Conservation (phyloP, 2,888 invertebrate species). For the Frankliniella fusca region DNA sequence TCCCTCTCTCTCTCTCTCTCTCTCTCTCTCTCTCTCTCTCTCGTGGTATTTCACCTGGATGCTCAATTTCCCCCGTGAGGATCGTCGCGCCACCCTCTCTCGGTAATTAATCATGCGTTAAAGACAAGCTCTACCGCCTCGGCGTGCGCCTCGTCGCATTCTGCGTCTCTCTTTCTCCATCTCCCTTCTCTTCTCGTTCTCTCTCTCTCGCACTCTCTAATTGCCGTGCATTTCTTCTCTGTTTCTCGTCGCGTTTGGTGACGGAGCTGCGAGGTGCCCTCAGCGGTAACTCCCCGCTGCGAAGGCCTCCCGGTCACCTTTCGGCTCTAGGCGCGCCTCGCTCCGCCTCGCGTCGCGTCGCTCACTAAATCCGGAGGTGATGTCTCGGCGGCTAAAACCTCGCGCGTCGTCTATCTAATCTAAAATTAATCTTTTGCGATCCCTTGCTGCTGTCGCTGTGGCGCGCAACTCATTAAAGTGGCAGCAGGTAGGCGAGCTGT, state of each 20-base stretch:
- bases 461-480: constrained; percentile 14
- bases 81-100: neutral
- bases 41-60: constrained; percentile 20
- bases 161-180: neutral
- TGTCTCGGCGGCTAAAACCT: too few species aligned
- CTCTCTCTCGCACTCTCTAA: neutral
- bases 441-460: neutral
- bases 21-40: too few species aligned
- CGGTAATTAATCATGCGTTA: constrained; percentile 13
- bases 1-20: too few species aligned
- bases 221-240: neutral
- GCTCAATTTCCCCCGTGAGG: constrained; percentile 9
- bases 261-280: too few species aligned
- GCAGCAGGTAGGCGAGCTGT: neutral
- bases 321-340: too few species aligned
- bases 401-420: constrained; percentile 17
- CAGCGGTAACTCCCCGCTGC: too few species aligned
- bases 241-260: too few species aligned
- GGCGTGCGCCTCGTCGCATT: neutral
- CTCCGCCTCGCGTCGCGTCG: too few species aligned
- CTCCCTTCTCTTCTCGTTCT: neutral
- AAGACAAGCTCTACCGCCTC: neutral
- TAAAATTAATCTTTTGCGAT: constrained; percentile 18
- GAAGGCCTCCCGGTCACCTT: too few species aligned
- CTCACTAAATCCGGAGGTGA: too few species aligned